Evolutionary conservation across 1,140 invertebrate species (phyloP).

Genomic region (Orius insidiosus): DNA sequence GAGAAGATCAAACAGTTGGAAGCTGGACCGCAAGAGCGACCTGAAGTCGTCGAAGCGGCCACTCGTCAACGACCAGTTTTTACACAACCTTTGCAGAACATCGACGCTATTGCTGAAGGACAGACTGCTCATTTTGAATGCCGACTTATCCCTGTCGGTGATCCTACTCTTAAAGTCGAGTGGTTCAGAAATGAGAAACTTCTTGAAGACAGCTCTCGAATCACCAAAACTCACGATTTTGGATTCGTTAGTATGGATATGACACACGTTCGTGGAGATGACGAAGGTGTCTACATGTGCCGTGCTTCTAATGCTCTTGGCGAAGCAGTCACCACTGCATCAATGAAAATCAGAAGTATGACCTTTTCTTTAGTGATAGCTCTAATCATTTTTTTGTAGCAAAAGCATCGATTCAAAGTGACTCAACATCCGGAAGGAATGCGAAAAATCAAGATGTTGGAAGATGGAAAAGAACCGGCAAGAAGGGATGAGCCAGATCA

Average conservation of each 20-base stretch:
- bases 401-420: slow-evolving; percentile 74
- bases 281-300: slow-evolving; percentile 92
- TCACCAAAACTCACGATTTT: slow-evolving; percentile 87
- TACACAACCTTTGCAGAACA: slow-evolving; percentile 83
- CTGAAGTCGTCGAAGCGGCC: slow-evolving; percentile 60
- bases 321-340: slow-evolving; percentile 82
- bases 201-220: slow-evolving; percentile 83
- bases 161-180: slow-evolving; percentile 91
- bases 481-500: slow-evolving; percentile 53
- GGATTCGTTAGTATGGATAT: slow-evolving; percentile 91
- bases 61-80: slow-evolving; percentile 85
- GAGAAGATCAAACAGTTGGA: slow-evolving; percentile 89
- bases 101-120: slow-evolving; percentile 74
- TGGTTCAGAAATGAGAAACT: slow-evolving; percentile 95
- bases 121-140: slow-evolving; percentile 92
- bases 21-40: slow-evolving; percentile 57
- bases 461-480: slow-evolving; percentile 46
- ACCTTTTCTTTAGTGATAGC: too few species aligned
- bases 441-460: slow-evolving; percentile 79
- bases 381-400: slow-evolving; percentile 32
- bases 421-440: slow-evolving; percentile 89
- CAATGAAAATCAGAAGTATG: slow-evolving; percentile 65
- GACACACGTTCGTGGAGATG: slow-evolving; percentile 80
- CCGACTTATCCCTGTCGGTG: slow-evolving; percentile 92
- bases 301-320: slow-evolving; percentile 79